Conservation (phyloP, 2,888 invertebrate genomes). For the Drosophila seclusa region DNA sequence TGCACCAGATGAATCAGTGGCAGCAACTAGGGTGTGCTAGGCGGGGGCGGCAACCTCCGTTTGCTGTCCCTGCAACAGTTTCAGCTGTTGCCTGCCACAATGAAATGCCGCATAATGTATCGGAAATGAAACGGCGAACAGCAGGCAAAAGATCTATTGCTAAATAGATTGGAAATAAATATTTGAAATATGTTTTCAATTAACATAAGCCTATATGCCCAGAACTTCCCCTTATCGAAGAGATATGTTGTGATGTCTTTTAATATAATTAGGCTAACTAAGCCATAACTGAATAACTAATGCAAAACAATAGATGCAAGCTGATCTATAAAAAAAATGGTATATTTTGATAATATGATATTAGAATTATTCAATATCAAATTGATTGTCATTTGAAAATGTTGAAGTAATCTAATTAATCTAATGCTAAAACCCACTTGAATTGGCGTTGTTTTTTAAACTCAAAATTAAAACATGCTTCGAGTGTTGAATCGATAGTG, state of each 20-base stretch:
- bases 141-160: not conserved
- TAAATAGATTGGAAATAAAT: not conserved
- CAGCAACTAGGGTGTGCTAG: conserved; percentile 1
- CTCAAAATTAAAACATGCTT: not conserved
- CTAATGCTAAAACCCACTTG: not conserved
- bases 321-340: not conserved
- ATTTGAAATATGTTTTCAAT: not conserved
- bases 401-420: not conserved
- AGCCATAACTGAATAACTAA: not conserved
- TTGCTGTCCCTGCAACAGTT: not conserved
- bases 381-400: no score
- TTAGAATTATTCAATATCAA: no score
- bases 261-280: not conserved
- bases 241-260: not conserved
- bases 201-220: not conserved
- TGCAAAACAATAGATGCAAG: not conserved
- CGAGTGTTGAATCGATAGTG: not conserved
- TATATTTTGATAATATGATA: not conserved
- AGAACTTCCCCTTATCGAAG: not conserved
- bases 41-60: not conserved
- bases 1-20: conserved; percentile 18
- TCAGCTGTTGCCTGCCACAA: not conserved
- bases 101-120: not conserved
- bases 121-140: not conserved
- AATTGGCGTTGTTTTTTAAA: not conserved